Conservation (phyloP, 2,113 vertebrate species). For the Bufo bufo region DNA sequence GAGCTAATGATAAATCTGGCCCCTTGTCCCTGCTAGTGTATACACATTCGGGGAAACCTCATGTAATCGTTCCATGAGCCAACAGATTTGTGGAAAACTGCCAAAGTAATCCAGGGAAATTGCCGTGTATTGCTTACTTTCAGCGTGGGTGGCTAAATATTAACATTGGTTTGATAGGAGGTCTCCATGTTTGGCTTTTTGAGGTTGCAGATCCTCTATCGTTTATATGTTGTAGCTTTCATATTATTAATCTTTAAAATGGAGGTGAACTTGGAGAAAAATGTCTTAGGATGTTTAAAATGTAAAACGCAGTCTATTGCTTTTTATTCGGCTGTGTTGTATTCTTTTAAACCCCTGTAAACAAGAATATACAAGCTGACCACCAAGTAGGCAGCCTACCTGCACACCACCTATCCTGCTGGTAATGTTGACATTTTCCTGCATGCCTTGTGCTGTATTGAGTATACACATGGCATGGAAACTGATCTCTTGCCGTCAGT, state of each 20-base stretch:
- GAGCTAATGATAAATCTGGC: no score
- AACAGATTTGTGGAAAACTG: not conserved
- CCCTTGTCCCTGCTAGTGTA: not conserved
- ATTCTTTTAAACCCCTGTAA: no score
- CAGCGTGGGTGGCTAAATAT: constrained; percentile 5
- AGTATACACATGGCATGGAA: no score
- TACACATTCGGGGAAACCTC: not conserved
- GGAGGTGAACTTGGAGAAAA: not conserved
- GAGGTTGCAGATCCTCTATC: not conserved
- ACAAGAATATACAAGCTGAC: no score
- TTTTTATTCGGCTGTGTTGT: no score
- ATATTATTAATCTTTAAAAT: not conserved
- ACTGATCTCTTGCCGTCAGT: no score
- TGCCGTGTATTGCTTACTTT: not conserved
- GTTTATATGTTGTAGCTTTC: not conserved
- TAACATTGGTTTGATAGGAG: not conserved
- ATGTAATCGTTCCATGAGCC: not conserved
- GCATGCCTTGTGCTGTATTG: no score
- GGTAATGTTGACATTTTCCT: no score
- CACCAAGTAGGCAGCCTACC: no score
- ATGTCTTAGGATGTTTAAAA: no score
- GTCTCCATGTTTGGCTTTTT: not conserved
- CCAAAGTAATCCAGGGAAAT: not conserved
- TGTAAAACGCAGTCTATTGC: no score
- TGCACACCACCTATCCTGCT: no score